Base-by-base conservation (phyloP, 2,888 invertebrate species). In the Sympetrum striolatum region DNA sequence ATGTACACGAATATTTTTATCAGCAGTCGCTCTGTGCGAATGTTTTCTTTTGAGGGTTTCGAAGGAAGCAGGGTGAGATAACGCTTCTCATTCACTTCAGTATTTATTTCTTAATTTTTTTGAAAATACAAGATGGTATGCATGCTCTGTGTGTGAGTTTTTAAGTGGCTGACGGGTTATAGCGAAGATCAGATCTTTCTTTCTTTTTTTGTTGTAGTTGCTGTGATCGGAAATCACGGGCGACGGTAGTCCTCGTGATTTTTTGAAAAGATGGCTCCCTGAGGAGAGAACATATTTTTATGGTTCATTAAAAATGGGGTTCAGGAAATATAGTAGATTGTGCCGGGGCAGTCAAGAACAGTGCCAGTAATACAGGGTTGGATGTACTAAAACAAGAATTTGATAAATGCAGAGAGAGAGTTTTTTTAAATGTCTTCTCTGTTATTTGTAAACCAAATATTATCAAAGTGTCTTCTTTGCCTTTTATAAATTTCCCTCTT, bases 311-410 rank as follows among this genome's bases (percentile, higher is more conserved):
- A 86, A 86, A 86, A 86, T 86, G 86, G 86, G 86, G 86, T 86
- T 60, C 86, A 86, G 86, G 86, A 86, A 64, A 31, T 60, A 37
- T 60, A 58, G 60, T 60, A 86, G 86, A 58, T 86, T 86, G 86
- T 60, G 60, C 60, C 22, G 60, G 86, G 60, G 86, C 86, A 86
- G 86, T 86, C 60, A 60, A 86, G 86, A 86, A 86, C 86, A 86
- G 86, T 86, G 86, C 86, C 86, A 86, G 86, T 86, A 86, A 86
- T 86, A 86, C 86, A 86, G 86, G 86, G 86, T 86, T 86, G 86
- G 60, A 86, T 86, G 86, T 37, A 64, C 37, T 86, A 86, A 86
- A 86, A 86, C 53, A 53, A 53, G 53, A 82, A 48, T 86, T 86
- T 86, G 82, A 58, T 82, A 39, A 64, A 58, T 86, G 60, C 60